A percentile compares a stretch with the other conserved stretches of the same genome.
Conservation (phyloP, 2,888 invertebrate genomes). For the Plagodis dolabraria region DNA sequence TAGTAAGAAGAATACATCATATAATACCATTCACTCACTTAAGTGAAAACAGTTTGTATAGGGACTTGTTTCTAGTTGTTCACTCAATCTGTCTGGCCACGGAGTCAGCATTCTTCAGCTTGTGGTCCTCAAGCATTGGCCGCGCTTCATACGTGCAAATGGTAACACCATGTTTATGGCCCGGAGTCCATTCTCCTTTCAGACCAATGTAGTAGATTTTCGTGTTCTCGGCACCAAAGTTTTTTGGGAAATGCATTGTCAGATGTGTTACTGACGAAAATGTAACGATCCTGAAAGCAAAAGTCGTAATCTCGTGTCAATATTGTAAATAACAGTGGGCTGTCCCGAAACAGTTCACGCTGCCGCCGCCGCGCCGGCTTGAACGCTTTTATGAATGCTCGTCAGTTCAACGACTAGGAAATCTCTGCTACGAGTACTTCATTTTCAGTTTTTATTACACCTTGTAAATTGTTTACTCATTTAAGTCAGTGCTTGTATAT, state of each 20-base stretch:
- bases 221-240: conserved; percentile 94
- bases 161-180: conserved; percentile 94
- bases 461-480: too few relatives aligned
- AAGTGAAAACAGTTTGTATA: not conserved
- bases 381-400: too few relatives aligned
- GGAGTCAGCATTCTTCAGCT: conserved; percentile 87
- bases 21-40: not conserved
- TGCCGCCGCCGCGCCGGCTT: too few relatives aligned
- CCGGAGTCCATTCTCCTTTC: conserved; percentile 95
- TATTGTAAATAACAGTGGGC: too few relatives aligned
- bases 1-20: too few relatives aligned
- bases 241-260: conserved; percentile 94
- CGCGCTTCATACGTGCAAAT: conserved; percentile 95
- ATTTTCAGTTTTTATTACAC: too few relatives aligned
- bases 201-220: conserved; percentile 97
- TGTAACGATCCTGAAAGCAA: conserved; percentile 91
- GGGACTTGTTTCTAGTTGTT: not conserved
- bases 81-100: conserved; percentile 85
- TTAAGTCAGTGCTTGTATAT: too few relatives aligned
- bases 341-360: too few relatives aligned
- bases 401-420: too few relatives aligned
- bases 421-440: too few relatives aligned
- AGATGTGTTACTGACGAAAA: conserved; percentile 96
- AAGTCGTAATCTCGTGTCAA: not conserved
- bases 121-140: conserved; percentile 94